These are phyloP conservation scores for Coluber constrictor DNA, from an alignment of 2,797 vertebrate genomes.

Conservation along the genomic window DNA sequence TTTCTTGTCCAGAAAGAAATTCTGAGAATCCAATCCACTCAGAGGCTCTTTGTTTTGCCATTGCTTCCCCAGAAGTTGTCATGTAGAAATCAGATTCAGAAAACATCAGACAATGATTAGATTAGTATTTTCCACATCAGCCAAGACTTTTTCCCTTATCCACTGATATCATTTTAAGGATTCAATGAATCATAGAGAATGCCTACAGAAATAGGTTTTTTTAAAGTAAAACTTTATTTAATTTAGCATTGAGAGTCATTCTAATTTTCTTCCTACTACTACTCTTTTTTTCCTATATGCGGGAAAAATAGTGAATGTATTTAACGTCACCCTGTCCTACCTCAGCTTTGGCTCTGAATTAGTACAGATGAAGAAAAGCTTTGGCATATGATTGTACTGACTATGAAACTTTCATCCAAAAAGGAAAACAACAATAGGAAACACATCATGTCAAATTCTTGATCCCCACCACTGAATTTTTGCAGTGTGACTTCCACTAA, in stretches of 20 bases:
- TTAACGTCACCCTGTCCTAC: not conserved
- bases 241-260: not conserved
- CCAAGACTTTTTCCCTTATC: not conserved
- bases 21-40: not conserved
- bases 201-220: not conserved
- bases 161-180: not conserved
- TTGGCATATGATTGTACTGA: not conserved
- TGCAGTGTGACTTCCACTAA: not conserved
- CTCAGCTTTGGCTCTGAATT: not conserved
- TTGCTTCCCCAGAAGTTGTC: not conserved
- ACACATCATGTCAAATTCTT: not conserved
- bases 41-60: not conserved
- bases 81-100: conserved; percentile 16
- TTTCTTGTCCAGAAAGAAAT: not conserved
- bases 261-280: not conserved
- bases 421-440: not conserved
- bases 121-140: not conserved
- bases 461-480: not conserved
- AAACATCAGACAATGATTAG: not conserved
- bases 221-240: not conserved
- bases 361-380: not conserved
- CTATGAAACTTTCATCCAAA: not conserved
- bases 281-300: not conserved
- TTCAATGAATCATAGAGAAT: not conserved
- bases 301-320: not conserved